Percentiles rank a stretch among this genome's conserved stretches.
Evolutionary conservation across 2,888 invertebrate species (phyloP).

Genomic region (Deladenus siricidicola): DNA sequence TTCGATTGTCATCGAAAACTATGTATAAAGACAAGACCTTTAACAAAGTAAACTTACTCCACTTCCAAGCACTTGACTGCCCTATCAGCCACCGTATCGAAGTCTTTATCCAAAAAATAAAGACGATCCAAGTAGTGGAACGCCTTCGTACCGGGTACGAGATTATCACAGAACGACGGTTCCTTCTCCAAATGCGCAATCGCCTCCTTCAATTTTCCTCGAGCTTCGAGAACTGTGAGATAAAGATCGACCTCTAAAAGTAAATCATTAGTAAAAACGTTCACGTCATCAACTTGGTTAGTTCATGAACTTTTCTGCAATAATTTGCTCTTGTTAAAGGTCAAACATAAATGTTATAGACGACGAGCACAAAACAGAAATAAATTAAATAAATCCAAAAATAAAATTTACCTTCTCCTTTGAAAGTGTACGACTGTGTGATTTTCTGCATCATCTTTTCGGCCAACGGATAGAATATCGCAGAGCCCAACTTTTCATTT

Average conservation of each 20-base stretch:
- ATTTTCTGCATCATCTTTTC: slow-evolving; percentile 72
- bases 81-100: slow-evolving; percentile 2
- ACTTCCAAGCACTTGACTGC: slow-evolving; percentile 2
- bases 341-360: background rate
- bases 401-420: slow-evolving; percentile 69
- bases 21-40: background rate
- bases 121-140: slow-evolving; percentile 1
- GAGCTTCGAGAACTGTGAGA: slow-evolving; percentile 70
- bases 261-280: too few species aligned
- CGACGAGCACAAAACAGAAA: too few species aligned
- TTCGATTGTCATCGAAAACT: too few species aligned
- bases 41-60: slow-evolving; percentile 6
- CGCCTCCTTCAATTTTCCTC: slow-evolving; percentile 61
- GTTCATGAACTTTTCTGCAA: too few species aligned
- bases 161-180: background rate
- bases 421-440: slow-evolving; percentile 69
- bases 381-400: background rate
- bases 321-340: background rate
- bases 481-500: slow-evolving; percentile 57
- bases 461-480: slow-evolving; percentile 74
- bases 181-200: slow-evolving; percentile 53
- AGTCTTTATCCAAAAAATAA: background rate
- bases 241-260: slow-evolving; percentile 75
- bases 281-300: too few species aligned
- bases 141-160: background rate